Base-by-base conservation (phyloP, 2,113 vertebrate genomes). In the Notarius lentiginosus region DNA sequence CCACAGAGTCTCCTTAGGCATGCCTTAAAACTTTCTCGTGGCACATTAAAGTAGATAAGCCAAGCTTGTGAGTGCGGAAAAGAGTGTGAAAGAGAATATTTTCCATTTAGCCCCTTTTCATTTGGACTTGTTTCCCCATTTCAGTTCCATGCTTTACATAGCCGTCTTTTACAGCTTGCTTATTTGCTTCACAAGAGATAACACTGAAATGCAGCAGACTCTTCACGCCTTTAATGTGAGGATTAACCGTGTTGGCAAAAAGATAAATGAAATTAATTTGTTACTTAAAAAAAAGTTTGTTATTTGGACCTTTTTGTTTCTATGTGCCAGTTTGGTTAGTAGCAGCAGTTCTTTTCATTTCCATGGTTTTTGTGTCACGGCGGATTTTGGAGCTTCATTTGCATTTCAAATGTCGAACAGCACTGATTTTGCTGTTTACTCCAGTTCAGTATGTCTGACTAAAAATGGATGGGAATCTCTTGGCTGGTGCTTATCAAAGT, bases 291-390 rank as follows among this genome's bases (percentile, higher is more conserved):
- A 81, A 80, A 58, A 61, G 27, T 61, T 55, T 65, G 87, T 41
- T 88, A 27, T 81, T 68, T 90, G 89, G 51, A 85, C 87, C 51
- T 56, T 56, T 79, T 79, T 2, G 1, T 55, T 79, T 30, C 65
- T 88, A 86, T 91, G 84, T 91, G 86, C 88, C 87, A 84, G 49
- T 68, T 58, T 72, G 75, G 60, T 68, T 87, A 65, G 22, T 75
- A 72, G 81, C 63, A 17, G 73, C 6, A 51, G 10, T 53, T 53
- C 22, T n/a, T n/a, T 51, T 51, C 47, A n/a, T 76, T 76, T 76
- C 22, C 1, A n/a, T 73, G 41, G 70, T 27, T 22, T 34, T 6
- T 41, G 49, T 86, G 75, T 9, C 34, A 79, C 11, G 60, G 55
- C 15, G 7, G 82, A 70, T 90, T 89, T 86, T 56, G 61, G 53